phyloP scores from a whole-genome alignment of 2,113 vertebrate genomes.

The Neomonachus schauinslandi region DNA sequence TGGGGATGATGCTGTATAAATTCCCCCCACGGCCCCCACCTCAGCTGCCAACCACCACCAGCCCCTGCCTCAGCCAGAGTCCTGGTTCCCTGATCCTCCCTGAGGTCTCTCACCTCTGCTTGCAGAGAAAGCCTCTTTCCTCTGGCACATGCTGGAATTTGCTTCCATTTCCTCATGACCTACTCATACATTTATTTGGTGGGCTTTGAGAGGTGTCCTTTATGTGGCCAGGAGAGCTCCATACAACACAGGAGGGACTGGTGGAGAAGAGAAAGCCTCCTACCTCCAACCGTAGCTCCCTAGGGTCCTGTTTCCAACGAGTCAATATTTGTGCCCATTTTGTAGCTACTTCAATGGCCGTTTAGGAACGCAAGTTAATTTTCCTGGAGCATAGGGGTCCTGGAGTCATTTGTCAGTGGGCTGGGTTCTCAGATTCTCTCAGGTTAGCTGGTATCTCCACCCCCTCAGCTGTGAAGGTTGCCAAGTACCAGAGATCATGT shows the following conservation, averaged over 20 bases:
- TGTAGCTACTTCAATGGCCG: conserved; percentile 70
- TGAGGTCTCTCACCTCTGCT: background rate
- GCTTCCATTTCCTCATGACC: background rate
- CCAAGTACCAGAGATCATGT: conserved; percentile 61
- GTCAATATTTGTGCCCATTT: conserved; percentile 61
- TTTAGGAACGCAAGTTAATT: conserved; percentile 74
- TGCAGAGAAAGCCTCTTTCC: background rate
- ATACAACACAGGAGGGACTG: background rate
- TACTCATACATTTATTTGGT: background rate
- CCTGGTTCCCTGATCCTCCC: background rate
- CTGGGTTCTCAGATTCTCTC: background rate
- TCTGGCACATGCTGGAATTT: background rate
- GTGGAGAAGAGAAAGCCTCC: background rate
- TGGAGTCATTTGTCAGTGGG: background rate
- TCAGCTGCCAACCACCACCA: background rate
- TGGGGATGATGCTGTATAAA: background rate
- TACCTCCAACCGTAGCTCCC: background rate
- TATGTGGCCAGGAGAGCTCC: background rate
- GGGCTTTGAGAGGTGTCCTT: background rate
- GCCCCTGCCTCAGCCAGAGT: background rate
- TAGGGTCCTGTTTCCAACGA: background rate
- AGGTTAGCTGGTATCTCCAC: background rate
- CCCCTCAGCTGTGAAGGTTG: background rate
- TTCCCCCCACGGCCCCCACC: background rate
- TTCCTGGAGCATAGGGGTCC: conserved; percentile 27